Conservation (phyloP, 2,797 vertebrate species). For the Poecilia wingei region DNA sequence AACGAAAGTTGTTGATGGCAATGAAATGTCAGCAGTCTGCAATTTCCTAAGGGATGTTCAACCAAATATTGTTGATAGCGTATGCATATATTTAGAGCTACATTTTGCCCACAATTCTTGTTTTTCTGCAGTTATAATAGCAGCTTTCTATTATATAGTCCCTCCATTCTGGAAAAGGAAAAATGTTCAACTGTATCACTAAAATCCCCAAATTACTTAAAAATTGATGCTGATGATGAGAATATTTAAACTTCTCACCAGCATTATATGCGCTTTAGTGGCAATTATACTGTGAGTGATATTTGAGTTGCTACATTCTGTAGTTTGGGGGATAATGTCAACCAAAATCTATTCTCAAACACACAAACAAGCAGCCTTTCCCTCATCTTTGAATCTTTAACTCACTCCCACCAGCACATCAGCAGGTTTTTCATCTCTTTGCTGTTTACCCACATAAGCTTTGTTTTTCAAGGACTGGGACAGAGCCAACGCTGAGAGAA, state of each 20-base stretch:
- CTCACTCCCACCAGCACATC: slow-evolving; percentile 14
- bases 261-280: not conserved
- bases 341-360: not conserved
- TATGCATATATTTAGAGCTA: not conserved
- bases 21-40: not conserved
- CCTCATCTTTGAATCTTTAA: slow-evolving; percentile 4
- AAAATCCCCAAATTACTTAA: not conserved
- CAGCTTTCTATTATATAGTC: not conserved
- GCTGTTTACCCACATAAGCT: slow-evolving; percentile 36
- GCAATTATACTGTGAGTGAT: not conserved
- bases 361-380: not conserved
- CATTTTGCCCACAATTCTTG: not conserved
- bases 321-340: not conserved
- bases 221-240: not conserved
- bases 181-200: not conserved
- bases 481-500: slow-evolving; percentile 16
- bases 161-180: not conserved
- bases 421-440: slow-evolving; percentile 21
- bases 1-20: not conserved
- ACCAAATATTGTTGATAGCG: not conserved
- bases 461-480: slow-evolving; percentile 41
- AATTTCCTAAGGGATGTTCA: not conserved
- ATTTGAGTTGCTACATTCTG: slow-evolving; percentile 10
- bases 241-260: not conserved
- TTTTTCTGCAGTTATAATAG: not conserved